Percentiles rank a stretch among this genome's conserved stretches.
These are phyloP conservation scores for Thinocorus orbignyianus DNA, from an alignment of 2,113 vertebrate species.

Conservation along the genomic window DNA sequence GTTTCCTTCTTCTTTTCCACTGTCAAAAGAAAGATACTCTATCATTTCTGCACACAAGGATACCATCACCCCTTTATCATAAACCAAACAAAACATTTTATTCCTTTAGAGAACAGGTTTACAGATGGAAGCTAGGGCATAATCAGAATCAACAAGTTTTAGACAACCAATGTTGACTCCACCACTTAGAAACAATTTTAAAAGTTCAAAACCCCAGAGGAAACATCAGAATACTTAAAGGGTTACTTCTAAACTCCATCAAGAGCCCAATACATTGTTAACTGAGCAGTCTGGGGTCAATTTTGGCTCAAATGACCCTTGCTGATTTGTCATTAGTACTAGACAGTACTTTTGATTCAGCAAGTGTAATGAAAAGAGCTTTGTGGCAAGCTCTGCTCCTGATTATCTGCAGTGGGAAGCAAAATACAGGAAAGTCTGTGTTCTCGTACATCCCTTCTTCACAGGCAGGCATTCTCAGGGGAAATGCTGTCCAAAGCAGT, in stretches of 20 bases:
- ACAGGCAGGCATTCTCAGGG: constrained; percentile 8
- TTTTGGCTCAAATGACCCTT: constrained; percentile 6
- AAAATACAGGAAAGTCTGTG: constrained; percentile 42
- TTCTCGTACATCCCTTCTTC: neutral
- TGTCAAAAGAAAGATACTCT: constrained; percentile 60
- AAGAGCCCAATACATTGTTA: neutral
- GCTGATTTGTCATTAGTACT: constrained; percentile 35
- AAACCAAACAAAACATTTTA: neutral
- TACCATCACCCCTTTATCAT: neutral
- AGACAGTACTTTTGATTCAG: constrained; percentile 59
- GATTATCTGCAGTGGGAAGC: constrained; percentile 51
- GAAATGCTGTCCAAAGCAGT: constrained; percentile 20
- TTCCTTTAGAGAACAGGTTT: neutral
- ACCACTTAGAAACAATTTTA: neutral
- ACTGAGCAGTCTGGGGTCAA: neutral
- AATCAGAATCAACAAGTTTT: neutral
- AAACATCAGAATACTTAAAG: neutral
- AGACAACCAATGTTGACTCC: neutral
- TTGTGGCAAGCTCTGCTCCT: neutral
- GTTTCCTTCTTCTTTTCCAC: constrained; percentile 99
- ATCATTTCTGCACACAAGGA: neutral
- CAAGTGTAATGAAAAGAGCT: constrained; percentile 54
- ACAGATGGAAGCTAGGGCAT: neutral
- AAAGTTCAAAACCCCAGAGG: neutral
- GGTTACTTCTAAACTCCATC: neutral